Base-by-base conservation (phyloP, 2,888 invertebrate species). In the Odontomyia ornata region DNA sequence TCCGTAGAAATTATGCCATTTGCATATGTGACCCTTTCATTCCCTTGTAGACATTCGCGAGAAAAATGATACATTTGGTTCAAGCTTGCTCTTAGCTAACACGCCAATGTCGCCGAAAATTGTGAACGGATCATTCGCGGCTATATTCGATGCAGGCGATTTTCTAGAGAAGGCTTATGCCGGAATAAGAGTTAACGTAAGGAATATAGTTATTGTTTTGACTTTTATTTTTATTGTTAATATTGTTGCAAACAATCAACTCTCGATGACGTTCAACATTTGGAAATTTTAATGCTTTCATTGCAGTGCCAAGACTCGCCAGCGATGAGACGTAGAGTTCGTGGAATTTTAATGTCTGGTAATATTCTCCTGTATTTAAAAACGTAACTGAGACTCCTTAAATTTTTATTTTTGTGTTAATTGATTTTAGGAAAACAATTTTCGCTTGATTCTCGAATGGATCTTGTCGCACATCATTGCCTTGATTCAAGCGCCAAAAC, bases 61-160 rank as follows among this genome's bases (percentile, higher is more conserved):
- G 83, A 90, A 92, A 81, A 95, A 94, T 83, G 93, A 94, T 75
- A 93, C 95, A 47, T 98, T 97, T 83, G 98, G 98, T 47, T 95
- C 98, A 64, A 97, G 97, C 83, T 89, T 98, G 1, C 89, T 98
- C 27, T 88, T 98, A 69, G 95, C 97, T 71, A 98, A 98, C 86
- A 95, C 96, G 1, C 98, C 98, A 0, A 95, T 96, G 93, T 97
- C 97, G 4, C 98, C 98, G 0, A 98, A 98, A 88, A 94, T 98
- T 72, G 96, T 97, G 1, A 96, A 97, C 82, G 97, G 96, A 2
- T 96, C 95, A 67, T 97, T 96, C 86, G 96, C 93, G 0, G 97
- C 96, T 28, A 93, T 97, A 79, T 95, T 95, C 82, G 96, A 97
- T 84, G 83, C 86, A 0, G 87, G 87, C 64, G 87, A 87, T 77